A percentile compares a stretch with the other conserved stretches of the same genome.
These are phyloP conservation scores for Tiliacea citrago DNA, from an alignment of 2,888 invertebrate species.

Conservation along the genomic window DNA sequence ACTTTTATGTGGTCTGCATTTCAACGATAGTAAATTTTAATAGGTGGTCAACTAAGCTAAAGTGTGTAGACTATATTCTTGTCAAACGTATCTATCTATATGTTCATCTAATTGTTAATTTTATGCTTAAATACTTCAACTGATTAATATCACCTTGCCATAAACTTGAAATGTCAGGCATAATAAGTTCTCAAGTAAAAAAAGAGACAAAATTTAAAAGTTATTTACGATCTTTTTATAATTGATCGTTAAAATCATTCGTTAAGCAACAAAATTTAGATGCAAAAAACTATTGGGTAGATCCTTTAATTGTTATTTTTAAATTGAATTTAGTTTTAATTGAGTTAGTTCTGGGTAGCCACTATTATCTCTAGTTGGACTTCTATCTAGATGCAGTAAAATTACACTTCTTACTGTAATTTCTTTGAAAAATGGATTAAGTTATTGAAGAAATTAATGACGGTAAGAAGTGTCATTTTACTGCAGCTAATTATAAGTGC, in stretches of 20 bases:
- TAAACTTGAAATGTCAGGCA: conserved; percentile 63
- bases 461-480: too few relatives aligned
- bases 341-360: conserved; percentile 25
- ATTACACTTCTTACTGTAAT: too few relatives aligned
- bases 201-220: conserved; percentile 34
- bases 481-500: too few relatives aligned
- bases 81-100: not conserved
- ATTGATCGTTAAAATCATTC: conserved; percentile 63
- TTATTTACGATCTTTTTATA: conserved; percentile 61
- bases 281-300: conserved; percentile 52
- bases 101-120: conserved; percentile 48
- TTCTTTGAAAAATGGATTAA: too few relatives aligned
- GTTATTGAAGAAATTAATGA: too few relatives aligned
- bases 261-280: conserved; percentile 59
- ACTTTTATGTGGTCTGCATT: conserved; percentile 48
- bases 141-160: conserved; percentile 53
- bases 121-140: conserved; percentile 43
- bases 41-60: not conserved
- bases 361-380: not conserved
- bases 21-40: conserved; percentile 27
- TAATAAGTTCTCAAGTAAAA: conserved; percentile 45
- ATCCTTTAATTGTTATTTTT: conserved; percentile 27
- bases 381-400: too few relatives aligned
- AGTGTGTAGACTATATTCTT: conserved; percentile 1
- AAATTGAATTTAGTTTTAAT: conserved; percentile 7